Conservation (phyloP, 2,113 vertebrate species). For the Equus przewalskii region DNA sequence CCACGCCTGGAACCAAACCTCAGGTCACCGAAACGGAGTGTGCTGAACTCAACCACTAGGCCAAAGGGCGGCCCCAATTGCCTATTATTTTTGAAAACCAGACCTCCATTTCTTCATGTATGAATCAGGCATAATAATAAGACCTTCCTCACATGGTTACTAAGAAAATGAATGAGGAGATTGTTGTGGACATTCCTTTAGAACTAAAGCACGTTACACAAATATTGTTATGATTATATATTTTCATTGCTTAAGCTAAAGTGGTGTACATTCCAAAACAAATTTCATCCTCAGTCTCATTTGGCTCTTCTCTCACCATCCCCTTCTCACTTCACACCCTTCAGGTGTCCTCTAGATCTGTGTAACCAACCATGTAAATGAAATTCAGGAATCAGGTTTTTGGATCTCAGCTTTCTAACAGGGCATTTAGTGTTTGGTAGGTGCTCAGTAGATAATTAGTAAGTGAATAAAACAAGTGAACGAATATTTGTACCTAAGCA, state of each 20-base stretch:
- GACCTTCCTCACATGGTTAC: background rate
- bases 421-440: background rate
- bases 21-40: too few relatives aligned
- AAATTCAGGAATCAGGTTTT: background rate
- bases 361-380: accelerated
- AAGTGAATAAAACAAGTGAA: background rate
- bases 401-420: background rate
- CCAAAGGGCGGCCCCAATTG: too few relatives aligned
- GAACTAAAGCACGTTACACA: background rate
- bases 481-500: background rate
- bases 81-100: background rate
- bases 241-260: background rate
- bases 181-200: background rate
- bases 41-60: too few relatives aligned
- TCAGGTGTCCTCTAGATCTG: background rate
- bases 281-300: background rate
- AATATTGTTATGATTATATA: too few relatives aligned
- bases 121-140: background rate
- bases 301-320: background rate
- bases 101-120: background rate
- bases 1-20: too few relatives aligned
- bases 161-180: background rate
- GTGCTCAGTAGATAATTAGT: too few relatives aligned
- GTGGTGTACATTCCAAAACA: background rate
- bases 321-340: background rate